Evolutionary conservation across 2,113 vertebrate genomes (phyloP).

Genomic region (Diphyllodes magnificus): DNA sequence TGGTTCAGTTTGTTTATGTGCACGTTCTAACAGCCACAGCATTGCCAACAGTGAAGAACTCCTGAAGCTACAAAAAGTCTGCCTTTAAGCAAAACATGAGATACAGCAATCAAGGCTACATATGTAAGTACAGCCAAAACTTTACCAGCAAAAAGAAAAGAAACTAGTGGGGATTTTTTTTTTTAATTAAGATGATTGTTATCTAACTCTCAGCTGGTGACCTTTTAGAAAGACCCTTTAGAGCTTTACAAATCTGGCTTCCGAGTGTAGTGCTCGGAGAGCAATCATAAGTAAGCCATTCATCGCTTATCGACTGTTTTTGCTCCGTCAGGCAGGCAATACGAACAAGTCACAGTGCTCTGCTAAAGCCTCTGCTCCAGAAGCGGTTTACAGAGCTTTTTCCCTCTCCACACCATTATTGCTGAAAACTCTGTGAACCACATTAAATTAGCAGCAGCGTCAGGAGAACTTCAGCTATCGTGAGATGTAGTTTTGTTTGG

Average conservation of each 20-base stretch:
- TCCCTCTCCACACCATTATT: neutral
- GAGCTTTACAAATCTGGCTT: neutral
- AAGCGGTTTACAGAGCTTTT: neutral
- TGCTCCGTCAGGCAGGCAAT: neutral
- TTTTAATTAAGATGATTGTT: neutral
- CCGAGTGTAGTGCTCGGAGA: accelerated
- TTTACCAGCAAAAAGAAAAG: neutral
- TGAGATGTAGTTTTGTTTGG: neutral
- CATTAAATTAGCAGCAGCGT: neutral
- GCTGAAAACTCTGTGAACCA: neutral
- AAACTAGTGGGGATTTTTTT: neutral
- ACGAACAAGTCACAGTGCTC: neutral
- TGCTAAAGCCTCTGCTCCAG: neutral
- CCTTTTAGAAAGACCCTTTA: neutral
- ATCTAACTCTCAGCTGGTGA: neutral
- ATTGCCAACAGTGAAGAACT: neutral
- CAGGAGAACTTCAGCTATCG: neutral
- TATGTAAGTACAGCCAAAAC: neutral
- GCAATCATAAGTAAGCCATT: neutral
- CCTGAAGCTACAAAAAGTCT: neutral
- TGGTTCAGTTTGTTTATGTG: neutral
- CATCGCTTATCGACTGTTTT: neutral
- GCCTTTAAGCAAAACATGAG: neutral
- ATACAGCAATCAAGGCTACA: neutral
- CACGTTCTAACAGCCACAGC: neutral